Conservation (phyloP, 2,797 vertebrate genomes). For the Manis pentadactyla region DNA sequence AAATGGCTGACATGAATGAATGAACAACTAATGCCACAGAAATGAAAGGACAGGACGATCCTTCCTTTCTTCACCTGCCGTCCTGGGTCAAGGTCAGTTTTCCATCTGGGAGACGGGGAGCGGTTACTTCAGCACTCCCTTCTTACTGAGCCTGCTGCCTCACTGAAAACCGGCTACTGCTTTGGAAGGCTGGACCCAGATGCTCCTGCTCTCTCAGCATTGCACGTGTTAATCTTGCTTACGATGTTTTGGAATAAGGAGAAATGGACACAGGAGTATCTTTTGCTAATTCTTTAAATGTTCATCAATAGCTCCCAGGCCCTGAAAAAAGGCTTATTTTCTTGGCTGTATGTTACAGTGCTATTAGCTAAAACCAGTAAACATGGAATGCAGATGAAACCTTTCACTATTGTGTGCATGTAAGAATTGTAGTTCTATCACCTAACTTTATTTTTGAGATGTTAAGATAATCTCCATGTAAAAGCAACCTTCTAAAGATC, state of each 20-base stretch:
- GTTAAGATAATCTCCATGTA: not conserved
- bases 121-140: not conserved
- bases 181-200: not conserved
- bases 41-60: not conserved
- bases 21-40: not conserved
- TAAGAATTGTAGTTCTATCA: not conserved
- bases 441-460: not conserved
- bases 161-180: not conserved
- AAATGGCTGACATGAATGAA: not conserved
- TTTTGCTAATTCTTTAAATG: not conserved
- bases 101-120: not conserved
- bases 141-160: not conserved
- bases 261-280: not conserved
- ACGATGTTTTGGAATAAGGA: not conserved
- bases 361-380: not conserved
- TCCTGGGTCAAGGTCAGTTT: not conserved
- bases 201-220: not conserved
- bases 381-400: not conserved
- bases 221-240: not conserved
- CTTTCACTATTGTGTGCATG: not conserved
- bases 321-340: not conserved
- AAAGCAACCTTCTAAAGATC: not conserved
- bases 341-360: not conserved
- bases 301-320: too few relatives aligned
- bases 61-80: not conserved